Percentiles rank a stretch among this genome's conserved stretches.
Evolutionary conservation across 1,140 invertebrate genomes (phyloP).

Genomic region (Parapsyche elsis): DNA sequence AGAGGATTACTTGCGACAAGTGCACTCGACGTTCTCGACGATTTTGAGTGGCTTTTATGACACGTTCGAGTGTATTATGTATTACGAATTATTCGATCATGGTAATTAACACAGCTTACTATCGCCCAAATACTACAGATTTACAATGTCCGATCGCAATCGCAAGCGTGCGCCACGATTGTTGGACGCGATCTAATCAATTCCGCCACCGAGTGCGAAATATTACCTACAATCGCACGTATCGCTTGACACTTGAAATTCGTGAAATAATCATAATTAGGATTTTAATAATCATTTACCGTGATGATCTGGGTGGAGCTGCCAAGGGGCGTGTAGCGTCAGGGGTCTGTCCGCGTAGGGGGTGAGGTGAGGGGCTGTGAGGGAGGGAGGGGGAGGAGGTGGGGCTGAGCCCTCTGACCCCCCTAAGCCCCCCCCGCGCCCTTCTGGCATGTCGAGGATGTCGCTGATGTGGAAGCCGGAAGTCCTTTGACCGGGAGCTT

Average conservation of each 20-base stretch:
- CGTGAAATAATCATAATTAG: no score
- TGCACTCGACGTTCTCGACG: constrained; percentile 45
- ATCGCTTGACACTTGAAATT: no score
- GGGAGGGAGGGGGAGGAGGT: constrained; percentile 58
- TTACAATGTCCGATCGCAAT: constrained; percentile 5
- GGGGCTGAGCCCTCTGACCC: constrained; percentile 59
- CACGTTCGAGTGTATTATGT: constrained; percentile 40
- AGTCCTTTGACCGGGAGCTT: constrained; percentile 72
- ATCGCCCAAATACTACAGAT: background rate
- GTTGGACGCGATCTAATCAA: background rate
- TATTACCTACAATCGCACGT: no score
- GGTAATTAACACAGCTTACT: background rate
- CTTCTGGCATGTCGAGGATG: constrained; percentile 74
- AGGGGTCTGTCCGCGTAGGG: constrained; percentile 33
- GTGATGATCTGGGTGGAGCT: constrained; percentile 32
- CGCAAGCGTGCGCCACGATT: no score
- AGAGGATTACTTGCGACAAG: constrained; percentile 50
- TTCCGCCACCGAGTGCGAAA: background rate
- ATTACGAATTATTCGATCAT: constrained; percentile 18
- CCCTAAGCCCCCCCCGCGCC: constrained; percentile 54
- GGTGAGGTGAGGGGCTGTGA: constrained; percentile 57
- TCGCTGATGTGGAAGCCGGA: constrained; percentile 82
- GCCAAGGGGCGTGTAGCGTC: constrained; percentile 19
- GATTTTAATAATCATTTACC: constrained; percentile 13
- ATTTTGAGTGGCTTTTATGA: constrained; percentile 41